phyloP scores from a whole-genome alignment of 2,888 invertebrate species.

The Perizoma flavofasciatum region DNA sequence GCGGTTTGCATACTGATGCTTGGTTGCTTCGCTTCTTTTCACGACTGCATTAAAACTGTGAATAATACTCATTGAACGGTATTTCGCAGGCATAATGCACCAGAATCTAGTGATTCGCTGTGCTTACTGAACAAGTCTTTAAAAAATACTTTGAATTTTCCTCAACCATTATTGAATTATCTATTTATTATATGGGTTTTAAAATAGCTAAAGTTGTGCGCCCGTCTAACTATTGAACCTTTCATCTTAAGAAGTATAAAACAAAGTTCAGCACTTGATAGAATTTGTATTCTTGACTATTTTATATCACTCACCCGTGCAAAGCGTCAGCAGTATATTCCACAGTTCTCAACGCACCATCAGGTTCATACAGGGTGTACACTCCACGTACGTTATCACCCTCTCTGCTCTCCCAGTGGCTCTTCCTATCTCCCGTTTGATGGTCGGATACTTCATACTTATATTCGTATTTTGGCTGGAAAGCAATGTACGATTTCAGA shows the following conservation, averaged over 20 bases:
- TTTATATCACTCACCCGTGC: slow-evolving; percentile 63
- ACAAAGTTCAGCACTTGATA: too few species aligned
- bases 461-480: slow-evolving; percentile 78
- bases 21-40: slow-evolving; percentile 57
- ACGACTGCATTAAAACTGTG: slow-evolving; percentile 70
- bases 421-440: slow-evolving; percentile 80
- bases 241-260: too few species aligned
- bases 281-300: too few species aligned
- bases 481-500: not conserved
- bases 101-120: too few species aligned
- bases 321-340: slow-evolving; percentile 78
- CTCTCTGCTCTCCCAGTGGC: slow-evolving; percentile 78
- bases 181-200: too few species aligned
- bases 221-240: too few species aligned
- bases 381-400: slow-evolving; percentile 78
- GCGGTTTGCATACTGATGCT: slow-evolving; percentile 49
- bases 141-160: too few species aligned
- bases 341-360: slow-evolving; percentile 77
- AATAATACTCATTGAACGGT: not conserved
- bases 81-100: too few species aligned
- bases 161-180: too few species aligned
- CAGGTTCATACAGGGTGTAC: slow-evolving; percentile 77
- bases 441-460: slow-evolving; percentile 81
- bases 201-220: too few species aligned
- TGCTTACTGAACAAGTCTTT: too few species aligned